These are phyloP conservation scores for Glossosoma conforme DNA, from an alignment of 1,140 invertebrate species.

Conservation along the genomic window DNA sequence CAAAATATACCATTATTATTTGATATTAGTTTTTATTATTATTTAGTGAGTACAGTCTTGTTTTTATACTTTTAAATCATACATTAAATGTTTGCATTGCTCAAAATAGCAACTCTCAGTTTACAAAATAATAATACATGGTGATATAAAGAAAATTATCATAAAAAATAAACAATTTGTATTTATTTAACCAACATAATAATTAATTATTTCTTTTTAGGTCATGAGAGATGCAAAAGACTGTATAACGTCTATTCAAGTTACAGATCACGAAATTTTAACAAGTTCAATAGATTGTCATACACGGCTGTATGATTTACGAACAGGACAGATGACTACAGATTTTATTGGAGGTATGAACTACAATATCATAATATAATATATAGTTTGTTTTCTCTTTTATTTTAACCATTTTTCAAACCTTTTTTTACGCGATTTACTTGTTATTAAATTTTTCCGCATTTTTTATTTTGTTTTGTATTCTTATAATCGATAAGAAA, in stretches of 20 bases:
- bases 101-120: too few species aligned
- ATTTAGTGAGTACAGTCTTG: too few species aligned
- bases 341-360: slow-evolving; percentile 82
- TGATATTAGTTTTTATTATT: too few species aligned
- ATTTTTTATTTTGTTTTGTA: too few species aligned
- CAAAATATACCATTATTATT: too few species aligned
- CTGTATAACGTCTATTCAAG: slow-evolving; percentile 78
- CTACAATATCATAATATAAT: slow-evolving; percentile 18
- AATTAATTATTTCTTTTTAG: slow-evolving; percentile 38
- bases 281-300: slow-evolving; percentile 86
- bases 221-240: slow-evolving; percentile 89
- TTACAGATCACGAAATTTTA: slow-evolving; percentile 88
- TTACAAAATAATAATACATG: too few species aligned
- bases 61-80: too few species aligned
- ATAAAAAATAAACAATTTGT: slow-evolving; percentile 33
- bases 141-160: slow-evolving; percentile 1
- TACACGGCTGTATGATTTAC: slow-evolving; percentile 84
- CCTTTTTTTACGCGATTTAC: too few species aligned
- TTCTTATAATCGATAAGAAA: too few species aligned
- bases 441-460: slow-evolving; percentile 8
- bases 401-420: too few species aligned
- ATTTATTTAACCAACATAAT: slow-evolving; percentile 21
- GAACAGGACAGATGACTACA: slow-evolving; percentile 74
- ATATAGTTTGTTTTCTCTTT: slow-evolving; percentile 1
- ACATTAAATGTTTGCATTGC: too few species aligned